Evolutionary conservation across 2,888 invertebrate species (phyloP).

Genomic region (Callyntrura guangdongensis): DNA sequence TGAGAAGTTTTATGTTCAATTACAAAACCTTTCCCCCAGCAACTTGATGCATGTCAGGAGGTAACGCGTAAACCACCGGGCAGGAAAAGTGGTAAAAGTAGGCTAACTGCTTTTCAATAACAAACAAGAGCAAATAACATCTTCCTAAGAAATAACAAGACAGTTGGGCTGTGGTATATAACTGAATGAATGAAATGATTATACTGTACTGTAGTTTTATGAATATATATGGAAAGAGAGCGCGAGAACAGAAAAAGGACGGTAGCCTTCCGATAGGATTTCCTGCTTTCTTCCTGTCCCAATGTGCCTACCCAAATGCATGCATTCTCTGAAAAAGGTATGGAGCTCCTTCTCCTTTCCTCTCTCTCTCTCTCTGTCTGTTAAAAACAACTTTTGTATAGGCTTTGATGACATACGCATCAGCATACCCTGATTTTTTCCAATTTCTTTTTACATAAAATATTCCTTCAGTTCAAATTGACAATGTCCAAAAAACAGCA

Average conservation of each 20-base stretch:
- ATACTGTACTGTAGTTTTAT: too few species aligned
- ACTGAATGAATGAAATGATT: neutral
- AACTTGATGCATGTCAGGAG: slow-evolving; percentile 51
- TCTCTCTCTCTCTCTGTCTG: too few species aligned
- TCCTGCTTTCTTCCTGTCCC: slow-evolving; percentile 74
- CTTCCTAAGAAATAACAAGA: slow-evolving; percentile 56
- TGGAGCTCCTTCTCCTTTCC: neutral
- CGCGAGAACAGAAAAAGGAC: slow-evolving; percentile 60
- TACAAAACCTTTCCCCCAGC: neutral
- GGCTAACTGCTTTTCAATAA: slow-evolving; percentile 65
- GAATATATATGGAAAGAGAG: neutral
- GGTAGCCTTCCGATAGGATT: slow-evolving; percentile 76
- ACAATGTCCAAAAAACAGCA: too few species aligned
- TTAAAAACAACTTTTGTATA: neutral
- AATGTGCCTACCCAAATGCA: slow-evolving; percentile 51
- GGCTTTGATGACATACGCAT: too few species aligned
- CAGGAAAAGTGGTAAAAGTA: slow-evolving; percentile 38
- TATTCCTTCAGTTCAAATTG: too few species aligned
- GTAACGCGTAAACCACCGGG: neutral
- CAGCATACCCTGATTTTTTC: too few species aligned
- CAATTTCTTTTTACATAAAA: too few species aligned
- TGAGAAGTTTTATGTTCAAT: too few species aligned
- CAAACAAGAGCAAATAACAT: slow-evolving; percentile 36
- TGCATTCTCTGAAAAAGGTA: slow-evolving; percentile 17
- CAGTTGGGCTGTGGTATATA: neutral